phyloP scores from a whole-genome alignment of 2,888 invertebrate genomes.

The Dione vanillae region DNA sequence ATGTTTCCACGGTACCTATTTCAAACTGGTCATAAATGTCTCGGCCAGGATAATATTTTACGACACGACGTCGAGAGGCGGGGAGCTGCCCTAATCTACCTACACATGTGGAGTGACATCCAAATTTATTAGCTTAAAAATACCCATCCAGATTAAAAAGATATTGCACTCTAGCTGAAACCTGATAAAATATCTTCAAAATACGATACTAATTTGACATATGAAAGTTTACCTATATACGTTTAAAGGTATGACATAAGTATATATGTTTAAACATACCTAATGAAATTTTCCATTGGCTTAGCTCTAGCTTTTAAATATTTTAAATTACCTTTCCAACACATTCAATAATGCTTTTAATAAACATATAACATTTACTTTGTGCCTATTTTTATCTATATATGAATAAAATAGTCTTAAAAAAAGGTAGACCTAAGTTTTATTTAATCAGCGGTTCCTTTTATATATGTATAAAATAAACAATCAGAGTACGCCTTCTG shows the following conservation, averaged over 20 bases:
- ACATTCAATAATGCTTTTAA: not conserved
- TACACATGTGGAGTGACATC: slow-evolving; percentile 79
- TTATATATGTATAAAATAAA: slow-evolving; percentile 46
- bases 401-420: slow-evolving; percentile 5
- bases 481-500: slow-evolving; percentile 50
- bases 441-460: slow-evolving; percentile 30
- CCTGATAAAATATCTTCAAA: slow-evolving; percentile 40
- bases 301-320: no score
- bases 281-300: no score
- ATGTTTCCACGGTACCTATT: slow-evolving; percentile 76
- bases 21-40: slow-evolving; percentile 79
- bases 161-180: slow-evolving; percentile 63
- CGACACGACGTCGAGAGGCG: slow-evolving; percentile 69
- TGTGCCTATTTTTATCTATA: not conserved
- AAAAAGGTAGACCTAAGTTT: slow-evolving; percentile 1
- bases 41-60: slow-evolving; percentile 81
- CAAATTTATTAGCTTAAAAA: slow-evolving; percentile 83
- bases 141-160: slow-evolving; percentile 78
- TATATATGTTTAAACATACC: no score
- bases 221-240: no score
- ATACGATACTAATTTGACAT: no score
- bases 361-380: not conserved
- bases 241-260: no score
- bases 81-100: slow-evolving; percentile 69
- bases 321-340: no score